Base-by-base conservation (phyloP, 2,888 invertebrate genomes). In the Augochlorella aurata region DNA sequence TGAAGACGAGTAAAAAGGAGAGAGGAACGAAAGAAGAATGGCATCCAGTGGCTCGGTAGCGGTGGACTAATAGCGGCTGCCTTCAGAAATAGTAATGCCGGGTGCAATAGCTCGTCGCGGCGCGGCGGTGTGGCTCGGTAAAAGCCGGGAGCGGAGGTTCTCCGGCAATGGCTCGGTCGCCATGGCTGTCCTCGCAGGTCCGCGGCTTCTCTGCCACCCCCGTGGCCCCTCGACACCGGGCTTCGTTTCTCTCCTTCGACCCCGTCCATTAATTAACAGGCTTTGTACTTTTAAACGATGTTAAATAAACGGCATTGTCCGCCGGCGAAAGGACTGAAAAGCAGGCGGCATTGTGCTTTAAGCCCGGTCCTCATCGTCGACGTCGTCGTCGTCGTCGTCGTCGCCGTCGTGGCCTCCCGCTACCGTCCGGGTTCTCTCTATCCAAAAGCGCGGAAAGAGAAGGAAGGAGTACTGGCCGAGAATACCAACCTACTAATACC, bases 231-330 rank as follows among this genome's bases (percentile, higher is more conserved):
- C 49, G 58, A 79, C 86, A 71, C 84, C 81, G 80, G 79, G 79
- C 82, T 81, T 81, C 82, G 67, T 74, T 82, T 74, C 81, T 81
- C 84, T 85, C 85, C 88, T 84, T 89, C 87, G 75, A 72, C 80
- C 88, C 89, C 92, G 90, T 92, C 91, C 92, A 93, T 93, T 93
- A 93, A 93, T 93, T 93, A 93, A 93, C 92, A 92, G 92, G 91
- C 93, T 92, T 93, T 93, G 92, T 93, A 92, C 92, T 93, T 92
- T 93, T 93, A 93, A 93, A 93, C 93, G 93, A 93, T 93, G 93
- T 93, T 93, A 93, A 93, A 93, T 93, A 93, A 93, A 93, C 92
- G 93, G 91, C 87, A 91, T 93, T 93, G 93, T 93, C 88, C 90
- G 86, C 85, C 87, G 87, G 90, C 91, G 91, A 93, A 92, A 92